Evolutionary conservation across 2,113 vertebrate species (phyloP), one percentile per base, ranked within the genome.

Genomic region (Xiphorhynchus elegans): DNA sequence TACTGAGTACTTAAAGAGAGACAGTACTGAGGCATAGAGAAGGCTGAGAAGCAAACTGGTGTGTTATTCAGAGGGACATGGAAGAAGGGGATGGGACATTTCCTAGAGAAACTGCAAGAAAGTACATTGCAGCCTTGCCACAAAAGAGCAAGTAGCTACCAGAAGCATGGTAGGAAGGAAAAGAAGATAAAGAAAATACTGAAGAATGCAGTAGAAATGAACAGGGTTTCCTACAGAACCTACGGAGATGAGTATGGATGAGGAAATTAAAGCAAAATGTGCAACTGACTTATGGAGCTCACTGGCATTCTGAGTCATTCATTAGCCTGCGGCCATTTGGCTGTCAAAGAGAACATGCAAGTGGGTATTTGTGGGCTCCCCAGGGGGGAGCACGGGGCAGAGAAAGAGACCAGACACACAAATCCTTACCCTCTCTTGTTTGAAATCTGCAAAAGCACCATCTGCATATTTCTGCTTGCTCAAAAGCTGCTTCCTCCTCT

Each of bases 401-500:
- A 91, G 95, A 97, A 92, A 63, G 39, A 78, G 39, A 95, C 87
- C 24, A 94, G 73, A 96, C 83, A 94, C 46, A 91, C 68, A 96
- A 91, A 97, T 96, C 94, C 98, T 98, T 98, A 99, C 99, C 99
- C 98, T 99, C 96, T 99, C 99, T 89, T 98, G 97, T 97, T 99
- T 99, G 96, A 94, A 97, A 96, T 99, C 99, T 75, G 97, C 84
- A 93, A 98, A 97, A 94, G 98, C 98, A 96, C 97, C 87, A 90
- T 98, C 98, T 97, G 98, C 96, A 75, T 98, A 97, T 97, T 98
- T 99, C 96, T 99, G 98, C 97, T 99, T 99, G 98, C 97, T 99
- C 96, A 99, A 97, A 97, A 99, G 98, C 98, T 99, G 99, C 90
- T 98, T 99, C 97, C 98, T 98, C 89, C 98, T 98, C 95, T 99